Evolutionary conservation across 2,888 invertebrate genomes (phyloP).

Genomic region (Elmis aenea): DNA sequence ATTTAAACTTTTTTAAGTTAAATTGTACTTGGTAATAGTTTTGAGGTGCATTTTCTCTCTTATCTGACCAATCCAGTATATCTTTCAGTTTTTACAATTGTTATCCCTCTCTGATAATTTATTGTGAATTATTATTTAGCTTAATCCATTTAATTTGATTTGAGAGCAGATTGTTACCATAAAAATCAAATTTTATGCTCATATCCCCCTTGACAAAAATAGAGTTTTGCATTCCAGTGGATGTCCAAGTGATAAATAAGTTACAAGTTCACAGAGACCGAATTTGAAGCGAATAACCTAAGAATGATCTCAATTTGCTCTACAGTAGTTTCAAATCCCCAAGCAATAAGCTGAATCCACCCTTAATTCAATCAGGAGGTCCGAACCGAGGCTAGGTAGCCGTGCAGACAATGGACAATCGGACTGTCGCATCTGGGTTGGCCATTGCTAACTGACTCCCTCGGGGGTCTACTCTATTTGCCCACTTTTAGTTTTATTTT

Average conservation of each 20-base stretch:
- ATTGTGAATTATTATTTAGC: too few species aligned
- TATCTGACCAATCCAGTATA: too few species aligned
- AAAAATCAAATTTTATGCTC: too few species aligned
- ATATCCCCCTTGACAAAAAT: too few species aligned
- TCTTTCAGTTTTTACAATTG: too few species aligned
- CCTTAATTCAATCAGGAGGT: constrained; percentile 40
- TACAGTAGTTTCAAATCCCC: constrained; percentile 29
- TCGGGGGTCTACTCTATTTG: constrained; percentile 33
- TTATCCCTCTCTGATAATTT: too few species aligned
- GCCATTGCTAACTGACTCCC: constrained; percentile 30
- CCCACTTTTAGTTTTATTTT: constrained; percentile 31
- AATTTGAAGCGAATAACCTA: constrained; percentile 12
- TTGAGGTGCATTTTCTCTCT: too few species aligned
- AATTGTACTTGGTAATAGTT: too few species aligned
- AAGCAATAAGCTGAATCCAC: constrained; percentile 40
- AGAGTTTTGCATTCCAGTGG: background rate
- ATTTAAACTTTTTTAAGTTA: too few species aligned
- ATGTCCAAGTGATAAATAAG: constrained; percentile 7
- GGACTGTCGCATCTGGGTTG: constrained; percentile 43
- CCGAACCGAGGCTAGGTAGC: constrained; percentile 32
- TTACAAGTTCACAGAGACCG: constrained; percentile 8
- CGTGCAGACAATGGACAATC: constrained; percentile 43
- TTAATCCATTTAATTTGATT: too few species aligned
- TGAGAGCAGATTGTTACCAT: too few species aligned
- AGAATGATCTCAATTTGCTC: constrained; percentile 33